These are phyloP conservation scores for Cyanocitta stelleri DNA, from an alignment of 2,113 vertebrate genomes.

Conservation along the genomic window DNA sequence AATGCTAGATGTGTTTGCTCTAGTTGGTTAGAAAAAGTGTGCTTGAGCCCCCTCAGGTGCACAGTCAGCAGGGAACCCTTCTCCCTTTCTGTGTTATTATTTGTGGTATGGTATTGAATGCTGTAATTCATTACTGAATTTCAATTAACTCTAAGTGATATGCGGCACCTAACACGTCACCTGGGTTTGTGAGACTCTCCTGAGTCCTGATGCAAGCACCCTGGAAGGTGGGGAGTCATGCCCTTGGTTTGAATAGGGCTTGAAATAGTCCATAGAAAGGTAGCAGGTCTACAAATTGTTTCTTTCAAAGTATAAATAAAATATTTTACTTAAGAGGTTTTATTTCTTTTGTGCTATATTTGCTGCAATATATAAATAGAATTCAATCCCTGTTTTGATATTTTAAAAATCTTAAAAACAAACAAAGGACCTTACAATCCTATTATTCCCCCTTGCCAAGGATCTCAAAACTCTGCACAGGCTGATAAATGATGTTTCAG, in stretches of 20 bases:
- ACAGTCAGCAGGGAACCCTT: background rate
- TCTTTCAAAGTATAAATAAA: background rate
- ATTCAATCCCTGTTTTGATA: background rate
- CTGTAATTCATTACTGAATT: background rate
- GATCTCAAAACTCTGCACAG: background rate
- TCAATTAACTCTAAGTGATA: background rate
- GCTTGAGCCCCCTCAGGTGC: background rate
- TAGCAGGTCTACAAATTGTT: background rate
- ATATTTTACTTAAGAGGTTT: background rate
- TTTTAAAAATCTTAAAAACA: background rate
- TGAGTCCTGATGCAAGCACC: background rate
- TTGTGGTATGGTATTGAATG: background rate
- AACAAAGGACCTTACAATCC: background rate
- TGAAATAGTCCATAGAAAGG: background rate
- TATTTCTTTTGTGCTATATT: background rate
- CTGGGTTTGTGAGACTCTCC: background rate
- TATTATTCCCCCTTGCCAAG: background rate
- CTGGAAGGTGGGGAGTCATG: background rate
- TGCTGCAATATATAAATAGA: background rate
- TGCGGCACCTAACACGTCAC: accelerated
- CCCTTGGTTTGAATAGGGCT: background rate
- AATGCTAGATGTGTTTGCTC: background rate
- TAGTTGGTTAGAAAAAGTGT: background rate
- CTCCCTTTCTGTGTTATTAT: background rate
- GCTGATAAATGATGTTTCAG: background rate